phyloP scores from a whole-genome alignment of 2,113 vertebrate genomes.

The Hepsetus odoe region DNA sequence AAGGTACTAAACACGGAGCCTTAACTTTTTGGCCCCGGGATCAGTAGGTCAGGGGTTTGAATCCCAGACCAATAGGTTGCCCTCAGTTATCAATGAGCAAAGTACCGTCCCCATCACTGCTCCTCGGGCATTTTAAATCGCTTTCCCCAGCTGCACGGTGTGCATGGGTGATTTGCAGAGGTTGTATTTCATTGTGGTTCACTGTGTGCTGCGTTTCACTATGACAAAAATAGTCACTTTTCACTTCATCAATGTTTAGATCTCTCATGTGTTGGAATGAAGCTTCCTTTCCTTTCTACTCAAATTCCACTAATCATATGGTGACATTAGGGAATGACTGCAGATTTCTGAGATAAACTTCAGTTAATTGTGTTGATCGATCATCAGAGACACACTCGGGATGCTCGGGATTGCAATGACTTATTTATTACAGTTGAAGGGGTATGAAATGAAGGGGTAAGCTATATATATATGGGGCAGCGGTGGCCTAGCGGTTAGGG shows the following conservation, averaged over 20 bases:
- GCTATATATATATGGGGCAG: too few species aligned
- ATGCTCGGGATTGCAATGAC: not conserved
- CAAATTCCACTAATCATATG: not conserved
- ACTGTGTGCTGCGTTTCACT: too few species aligned
- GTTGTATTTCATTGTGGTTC: too few species aligned
- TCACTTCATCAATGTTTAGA: not conserved
- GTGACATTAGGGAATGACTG: not conserved
- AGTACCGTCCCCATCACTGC: too few species aligned
- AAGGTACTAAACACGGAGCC: not conserved
- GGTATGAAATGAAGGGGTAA: not conserved
- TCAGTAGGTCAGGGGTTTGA: too few species aligned
- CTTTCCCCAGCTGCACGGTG: too few species aligned
- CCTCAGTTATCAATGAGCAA: too few species aligned
- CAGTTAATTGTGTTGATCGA: not conserved
- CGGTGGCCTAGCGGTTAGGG: too few species aligned
- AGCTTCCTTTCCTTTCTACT: not conserved
- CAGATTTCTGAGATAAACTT: not conserved
- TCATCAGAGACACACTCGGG: not conserved
- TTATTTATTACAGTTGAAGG: not conserved
- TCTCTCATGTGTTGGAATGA: not conserved
- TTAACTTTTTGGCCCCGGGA: not conserved
- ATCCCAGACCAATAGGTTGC: too few species aligned
- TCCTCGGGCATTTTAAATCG: too few species aligned
- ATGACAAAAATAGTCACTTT: too few species aligned
- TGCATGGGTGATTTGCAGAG: too few species aligned